Evolutionary conservation across 1,140 invertebrate genomes (phyloP).

Genomic region (Ganaspis sp.): DNA sequence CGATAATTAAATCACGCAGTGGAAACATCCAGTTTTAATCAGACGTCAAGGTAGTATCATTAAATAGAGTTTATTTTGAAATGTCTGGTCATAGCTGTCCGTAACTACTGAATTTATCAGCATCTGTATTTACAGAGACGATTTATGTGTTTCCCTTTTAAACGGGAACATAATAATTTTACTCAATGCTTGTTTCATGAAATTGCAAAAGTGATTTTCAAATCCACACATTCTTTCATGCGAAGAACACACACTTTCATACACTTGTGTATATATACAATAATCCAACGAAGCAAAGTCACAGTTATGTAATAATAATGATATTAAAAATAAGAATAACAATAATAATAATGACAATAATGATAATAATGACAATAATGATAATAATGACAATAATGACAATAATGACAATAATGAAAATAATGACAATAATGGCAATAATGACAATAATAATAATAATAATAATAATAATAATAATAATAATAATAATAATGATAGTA

Average conservation of each 20-base stretch:
- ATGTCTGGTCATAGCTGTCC: not conserved
- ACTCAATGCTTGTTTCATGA: not conserved
- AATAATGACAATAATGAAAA: no score
- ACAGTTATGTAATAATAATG: not conserved
- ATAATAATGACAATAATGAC: not conserved
- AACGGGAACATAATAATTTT: not conserved
- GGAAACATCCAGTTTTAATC: not conserved
- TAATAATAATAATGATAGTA: no score
- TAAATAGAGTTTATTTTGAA: not conserved
- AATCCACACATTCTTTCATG: conserved; percentile 6
- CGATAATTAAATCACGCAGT: not conserved
- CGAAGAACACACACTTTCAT: not conserved
- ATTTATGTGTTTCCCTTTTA: not conserved
- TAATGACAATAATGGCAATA: no score
- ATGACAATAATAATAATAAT: no score
- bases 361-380: not conserved
- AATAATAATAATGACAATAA: not conserved
- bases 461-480: not conserved
- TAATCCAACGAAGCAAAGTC: not conserved
- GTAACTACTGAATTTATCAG: conserved; percentile 22
- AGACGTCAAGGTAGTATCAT: not conserved
- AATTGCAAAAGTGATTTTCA: not conserved
- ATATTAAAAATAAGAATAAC: not conserved
- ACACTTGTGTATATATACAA: conserved; percentile 2
- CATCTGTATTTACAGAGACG: not conserved